Conservation (phyloP, 2,888 invertebrate species). For the Anthophora plumipes region DNA sequence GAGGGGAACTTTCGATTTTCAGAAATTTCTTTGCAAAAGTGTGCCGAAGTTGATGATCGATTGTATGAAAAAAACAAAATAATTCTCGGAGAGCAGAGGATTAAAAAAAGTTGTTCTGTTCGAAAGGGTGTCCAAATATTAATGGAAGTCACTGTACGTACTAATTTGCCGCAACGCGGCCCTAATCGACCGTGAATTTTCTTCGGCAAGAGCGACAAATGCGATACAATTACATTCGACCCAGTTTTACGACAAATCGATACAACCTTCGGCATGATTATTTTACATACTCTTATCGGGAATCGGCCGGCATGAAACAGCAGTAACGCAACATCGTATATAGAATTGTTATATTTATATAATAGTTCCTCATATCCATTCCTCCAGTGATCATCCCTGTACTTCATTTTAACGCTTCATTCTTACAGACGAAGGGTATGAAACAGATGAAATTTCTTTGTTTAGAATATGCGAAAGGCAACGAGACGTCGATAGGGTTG, state of each 20-base stretch:
- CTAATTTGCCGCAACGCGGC: slow-evolving; percentile 19
- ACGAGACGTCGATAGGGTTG: slow-evolving; percentile 82
- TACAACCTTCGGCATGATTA: slow-evolving; percentile 35
- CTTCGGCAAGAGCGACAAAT: slow-evolving; percentile 28
- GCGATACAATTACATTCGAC: slow-evolving; percentile 55
- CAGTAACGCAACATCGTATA: not conserved
- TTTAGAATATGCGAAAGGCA: slow-evolving; percentile 86
- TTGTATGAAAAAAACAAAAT: no score
- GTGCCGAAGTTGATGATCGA: no score
- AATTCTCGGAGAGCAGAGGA: no score
- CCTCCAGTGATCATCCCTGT: not conserved
- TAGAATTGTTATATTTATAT: not conserved
- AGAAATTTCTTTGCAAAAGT: no score
- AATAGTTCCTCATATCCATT: not conserved
- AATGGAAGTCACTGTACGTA: no score
- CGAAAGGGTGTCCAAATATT: no score
- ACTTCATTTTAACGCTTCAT: not conserved
- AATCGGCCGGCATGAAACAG: slow-evolving; percentile 16
- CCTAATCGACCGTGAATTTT: slow-evolving; percentile 41
- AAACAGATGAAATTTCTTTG: slow-evolving; percentile 7
- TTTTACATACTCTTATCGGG: slow-evolving; percentile 37
- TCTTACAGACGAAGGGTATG: not conserved
- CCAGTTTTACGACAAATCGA: slow-evolving; percentile 49
- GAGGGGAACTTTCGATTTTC: no score
- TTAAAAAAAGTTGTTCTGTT: no score